Base-by-base conservation (phyloP, 2,797 vertebrate species). In the Urosaurus nigricauda region DNA sequence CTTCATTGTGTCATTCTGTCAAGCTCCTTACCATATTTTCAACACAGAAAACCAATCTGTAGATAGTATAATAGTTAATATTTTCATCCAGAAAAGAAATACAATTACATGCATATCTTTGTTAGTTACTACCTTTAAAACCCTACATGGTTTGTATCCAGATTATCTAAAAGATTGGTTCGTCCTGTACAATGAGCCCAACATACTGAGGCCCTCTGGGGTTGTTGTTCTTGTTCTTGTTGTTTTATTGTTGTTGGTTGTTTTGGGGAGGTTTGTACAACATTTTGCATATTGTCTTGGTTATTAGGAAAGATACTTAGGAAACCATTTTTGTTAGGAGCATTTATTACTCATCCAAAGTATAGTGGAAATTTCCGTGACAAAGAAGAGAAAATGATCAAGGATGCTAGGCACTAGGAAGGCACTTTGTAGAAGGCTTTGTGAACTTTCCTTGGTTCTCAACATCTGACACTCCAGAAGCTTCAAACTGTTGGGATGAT, bases 281-380 rank as follows among this genome's bases (percentile, higher is more conserved):
- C 77, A 58, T 0, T 0, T 3, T 78, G 89, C 91, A 84, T 86
- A 84, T 91, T 90, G 89, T 90, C 56, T 86, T 84, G 88, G 4
- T 85, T 91, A 87, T 94, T 93, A 90, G 93, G 93, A 94, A 92
- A 91, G 47, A 90, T 93, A 84, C 90, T 91, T n/a, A 0, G 60
- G 83, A 74, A 56, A 87, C 70, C 1, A 0, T n/a, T 37, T 88
- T 87, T 81, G 78, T 86, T 0, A 1, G 82, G 81, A 58, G 70
- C 79, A 68, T 21, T 87, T 91, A 92, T 32, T 63, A 21, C 51
- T 53, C 24, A 29, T 19, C 43, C 37, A 0, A 35, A 17, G 0
- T 32, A 40, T 37, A 35, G 21, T 37, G 26, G 43, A 29, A 70
- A 35, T 82, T n/a, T 63, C 37, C 47, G 58, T 68, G 56, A 5